Evolutionary conservation across 2,888 invertebrate genomes (phyloP).

Genomic region (Philopedon plagiatum): DNA sequence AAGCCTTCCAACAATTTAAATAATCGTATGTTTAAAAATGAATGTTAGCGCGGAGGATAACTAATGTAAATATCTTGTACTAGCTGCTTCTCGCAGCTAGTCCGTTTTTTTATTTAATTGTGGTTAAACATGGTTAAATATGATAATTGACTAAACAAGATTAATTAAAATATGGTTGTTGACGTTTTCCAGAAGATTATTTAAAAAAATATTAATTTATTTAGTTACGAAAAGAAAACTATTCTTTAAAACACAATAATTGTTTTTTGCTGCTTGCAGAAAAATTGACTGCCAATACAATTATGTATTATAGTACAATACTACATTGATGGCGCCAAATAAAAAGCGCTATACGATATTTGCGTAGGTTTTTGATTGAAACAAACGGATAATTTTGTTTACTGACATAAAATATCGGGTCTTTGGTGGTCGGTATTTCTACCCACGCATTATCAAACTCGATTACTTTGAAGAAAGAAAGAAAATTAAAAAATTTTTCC

Average conservation of each 20-base stretch:
- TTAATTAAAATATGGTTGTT: not conserved
- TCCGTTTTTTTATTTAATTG: constrained; percentile 31
- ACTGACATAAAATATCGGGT: constrained; percentile 19
- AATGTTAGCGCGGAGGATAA: constrained; percentile 23
- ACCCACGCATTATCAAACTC: constrained; percentile 9
- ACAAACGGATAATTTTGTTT: constrained; percentile 24
- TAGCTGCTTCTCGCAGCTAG: constrained; percentile 25
- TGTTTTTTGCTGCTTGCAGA: too few species aligned
- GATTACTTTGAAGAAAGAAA: constrained; percentile 9
- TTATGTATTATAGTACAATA: too few species aligned
- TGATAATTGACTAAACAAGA: constrained; percentile 2
- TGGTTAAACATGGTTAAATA: constrained; percentile 3
- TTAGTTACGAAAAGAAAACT: too few species aligned
- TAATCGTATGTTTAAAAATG: constrained; percentile 26
- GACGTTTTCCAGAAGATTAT: not conserved
- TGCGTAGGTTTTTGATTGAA: constrained; percentile 25
- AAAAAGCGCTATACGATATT: constrained; percentile 2
- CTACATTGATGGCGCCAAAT: not conserved
- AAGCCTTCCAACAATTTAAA: constrained; percentile 33
- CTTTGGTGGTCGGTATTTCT: constrained; percentile 1
- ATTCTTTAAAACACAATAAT: too few species aligned
- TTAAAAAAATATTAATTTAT: too few species aligned
- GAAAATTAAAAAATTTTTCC: constrained; percentile 12
- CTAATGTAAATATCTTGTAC: constrained; percentile 33
- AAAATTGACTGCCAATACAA: not conserved